Conservation (phyloP, 2,113 vertebrate species). For the Lasiurus cinereus region DNA sequence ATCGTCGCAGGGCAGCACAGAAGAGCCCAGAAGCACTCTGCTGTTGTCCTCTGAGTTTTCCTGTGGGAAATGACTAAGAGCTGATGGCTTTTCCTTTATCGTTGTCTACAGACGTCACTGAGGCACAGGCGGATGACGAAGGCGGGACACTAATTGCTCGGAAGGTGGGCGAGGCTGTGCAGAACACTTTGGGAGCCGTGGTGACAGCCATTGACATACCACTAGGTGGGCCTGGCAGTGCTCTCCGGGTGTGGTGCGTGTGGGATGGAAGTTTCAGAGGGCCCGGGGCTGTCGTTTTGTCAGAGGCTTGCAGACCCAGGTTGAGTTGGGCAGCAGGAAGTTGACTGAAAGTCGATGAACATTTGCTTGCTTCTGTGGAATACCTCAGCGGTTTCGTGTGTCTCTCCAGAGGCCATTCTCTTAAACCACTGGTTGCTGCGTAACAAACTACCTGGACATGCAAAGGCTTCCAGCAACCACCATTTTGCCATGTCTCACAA, state of each 20-base stretch:
- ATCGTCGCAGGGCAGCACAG: not conserved
- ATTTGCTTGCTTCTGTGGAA: not conserved
- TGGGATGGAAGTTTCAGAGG: not conserved
- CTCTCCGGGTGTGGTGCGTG: not conserved
- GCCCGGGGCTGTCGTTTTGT: not conserved
- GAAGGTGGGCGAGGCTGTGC: slow-evolving; percentile 98
- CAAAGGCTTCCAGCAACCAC: not conserved
- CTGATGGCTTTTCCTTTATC: not conserved
- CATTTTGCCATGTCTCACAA: not conserved
- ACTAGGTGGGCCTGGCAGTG: slow-evolving; percentile 90
- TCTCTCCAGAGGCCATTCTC: not conserved
- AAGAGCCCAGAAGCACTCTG: not conserved
- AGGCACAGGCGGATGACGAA: slow-evolving; percentile 95
- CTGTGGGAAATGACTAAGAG: slow-evolving; percentile 50
- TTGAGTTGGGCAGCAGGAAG: not conserved
- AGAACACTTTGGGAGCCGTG: slow-evolving; percentile 97
- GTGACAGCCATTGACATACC: slow-evolving; percentile 98
- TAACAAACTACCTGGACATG: not conserved
- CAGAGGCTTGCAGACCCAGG: not conserved
- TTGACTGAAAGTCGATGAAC: not conserved
- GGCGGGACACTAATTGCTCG: slow-evolving; percentile 96
- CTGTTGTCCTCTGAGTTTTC: not conserved
- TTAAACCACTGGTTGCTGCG: not conserved
- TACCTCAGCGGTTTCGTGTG: not conserved
- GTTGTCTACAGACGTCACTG: slow-evolving; percentile 90